Base-by-base conservation (phyloP, 2,113 vertebrate species). In the Brachirus orientalis region DNA sequence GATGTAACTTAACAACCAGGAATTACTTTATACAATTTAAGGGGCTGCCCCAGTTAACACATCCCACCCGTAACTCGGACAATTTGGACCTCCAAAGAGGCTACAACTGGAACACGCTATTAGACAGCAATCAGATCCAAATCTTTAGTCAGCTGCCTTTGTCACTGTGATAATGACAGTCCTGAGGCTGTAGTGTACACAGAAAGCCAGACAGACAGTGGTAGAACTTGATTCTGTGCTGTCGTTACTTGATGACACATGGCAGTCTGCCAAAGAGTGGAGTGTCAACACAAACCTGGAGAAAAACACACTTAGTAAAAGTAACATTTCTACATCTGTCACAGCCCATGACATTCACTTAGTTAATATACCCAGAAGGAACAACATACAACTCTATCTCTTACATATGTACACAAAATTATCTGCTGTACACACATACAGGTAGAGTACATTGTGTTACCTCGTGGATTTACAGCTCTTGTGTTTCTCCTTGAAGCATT, bases 161-260 rank as follows among this genome's bases (percentile, higher is more conserved):
- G 54, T 68, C 51, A 70, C 22, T 8, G 22, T 17, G 58, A 43
- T 73, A 56, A 79, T 57, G 47, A 82, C 38, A 66, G 40, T 17
- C 46, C 63, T 66, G 57, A 48, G 43, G 68, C 63, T 72, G 43
- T 41, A 48, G 64, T 36, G 45, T 68, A 85, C 56, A 65, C 53
- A 79, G 44, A 36, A 14, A 55, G 38, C 17, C 61, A 77, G 47
- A 53, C 72, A 76, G 46, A 69, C 76, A 71, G 69, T 59, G 74
- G 79, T 65, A 58, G 63, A 84, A 83, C 77, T 65, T 45, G 77
- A 83, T 85, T 77, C 60, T 86, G 66, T 13, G 51, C 33, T 46
- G 11, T 36, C 2, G 0, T 58, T 37, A 44, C 22, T 62, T 8
- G 0, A 50, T 41, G 72, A 60, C 76, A 67, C 77, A 59, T 28